These are phyloP conservation scores for Acleris sparsana DNA, from an alignment of 2,888 invertebrate genomes.

Conservation along the genomic window DNA sequence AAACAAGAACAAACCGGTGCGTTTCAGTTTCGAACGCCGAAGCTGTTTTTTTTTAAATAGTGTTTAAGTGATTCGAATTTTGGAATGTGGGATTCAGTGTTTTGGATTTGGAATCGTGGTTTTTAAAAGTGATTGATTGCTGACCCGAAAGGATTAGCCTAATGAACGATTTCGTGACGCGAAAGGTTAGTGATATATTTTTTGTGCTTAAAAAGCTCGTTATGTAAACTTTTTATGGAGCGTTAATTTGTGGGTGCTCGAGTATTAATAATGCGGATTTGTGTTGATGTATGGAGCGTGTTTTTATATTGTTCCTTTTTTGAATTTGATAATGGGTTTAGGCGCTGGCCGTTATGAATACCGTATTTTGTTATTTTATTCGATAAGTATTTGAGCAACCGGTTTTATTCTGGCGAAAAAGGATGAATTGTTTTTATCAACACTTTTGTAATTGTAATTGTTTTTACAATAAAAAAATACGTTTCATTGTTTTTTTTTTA, in stretches of 20 bases:
- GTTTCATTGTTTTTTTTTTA: too few species aligned
- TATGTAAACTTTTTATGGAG: slow-evolving; percentile 32
- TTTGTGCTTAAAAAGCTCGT: slow-evolving; percentile 42
- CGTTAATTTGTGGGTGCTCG: slow-evolving; percentile 28
- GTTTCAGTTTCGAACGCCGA: slow-evolving; percentile 15
- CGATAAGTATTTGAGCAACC: neutral
- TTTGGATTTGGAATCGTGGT: slow-evolving; percentile 37
- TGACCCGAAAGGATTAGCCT: slow-evolving; percentile 38
- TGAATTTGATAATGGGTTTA: slow-evolving; percentile 1
- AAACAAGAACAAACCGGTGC: slow-evolving; percentile 33
- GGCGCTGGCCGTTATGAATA: slow-evolving; percentile 12
- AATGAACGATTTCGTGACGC: slow-evolving; percentile 39
- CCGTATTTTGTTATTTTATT: neutral
- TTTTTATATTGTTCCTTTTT: slow-evolving; percentile 12
- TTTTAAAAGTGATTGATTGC: slow-evolving; percentile 44
- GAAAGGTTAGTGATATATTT: slow-evolving; percentile 39
- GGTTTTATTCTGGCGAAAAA: too few species aligned
- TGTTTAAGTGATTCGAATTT: slow-evolving; percentile 40
- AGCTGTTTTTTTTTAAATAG: slow-evolving; percentile 15
- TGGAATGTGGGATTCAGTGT: slow-evolving; percentile 38
- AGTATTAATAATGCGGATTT: slow-evolving; percentile 34
- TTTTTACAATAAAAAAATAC: too few species aligned
- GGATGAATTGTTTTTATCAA: too few species aligned
- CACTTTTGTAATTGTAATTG: too few species aligned
- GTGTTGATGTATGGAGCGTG: slow-evolving; percentile 29